Evolutionary conservation across 1,140 invertebrate species (phyloP), one percentile per base, ranked within the genome.

Genomic region (Drosophila prosaltans): DNA sequence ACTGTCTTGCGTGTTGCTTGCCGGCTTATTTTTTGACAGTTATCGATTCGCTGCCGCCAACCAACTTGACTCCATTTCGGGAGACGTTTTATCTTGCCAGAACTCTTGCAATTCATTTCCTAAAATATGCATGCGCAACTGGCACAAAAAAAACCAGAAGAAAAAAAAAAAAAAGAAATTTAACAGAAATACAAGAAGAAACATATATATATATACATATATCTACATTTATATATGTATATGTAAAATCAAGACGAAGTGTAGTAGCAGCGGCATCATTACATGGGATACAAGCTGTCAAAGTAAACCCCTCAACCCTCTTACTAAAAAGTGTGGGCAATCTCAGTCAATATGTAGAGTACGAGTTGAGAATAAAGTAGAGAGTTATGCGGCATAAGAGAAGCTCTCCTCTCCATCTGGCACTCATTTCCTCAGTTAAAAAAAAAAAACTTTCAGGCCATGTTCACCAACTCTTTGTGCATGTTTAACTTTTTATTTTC

Each of bases 1-100:
- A 40, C 64, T 79, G 74, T 78, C 65, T 79, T 69, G 78, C 81
- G 72, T 86, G 83, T 80, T 78, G 83, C 80, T 80, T 66, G 72
- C 80, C 79, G 80, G 80, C 83, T 88, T 89, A 89, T 88, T 80
- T 89, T 88, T 89, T 88, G 83, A 88, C 83, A 89, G 77, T 83
- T 89, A 88, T 88, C 84, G 83, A 89, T 88, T 88, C 80, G 58
- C 41, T 40, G 68, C 30, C 26, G 71, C 60, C 61, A 41, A 36
- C 30, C 36, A 43, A 70, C 48, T 73, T 66, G 43, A 39, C 61
- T 63, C 61, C 76, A 68, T 65, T 55, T 40, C 64, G 51, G 51
- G 55, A 68, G 75, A 75, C 57, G 60, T 74, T 80, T 88, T 88
- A 86, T 82, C 83, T 82, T 80, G 69, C 68, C 68, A 36, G 43